These are phyloP conservation scores for Oscheius sp. DNA, from an alignment of 2,888 invertebrate genomes.

Conservation along the genomic window DNA sequence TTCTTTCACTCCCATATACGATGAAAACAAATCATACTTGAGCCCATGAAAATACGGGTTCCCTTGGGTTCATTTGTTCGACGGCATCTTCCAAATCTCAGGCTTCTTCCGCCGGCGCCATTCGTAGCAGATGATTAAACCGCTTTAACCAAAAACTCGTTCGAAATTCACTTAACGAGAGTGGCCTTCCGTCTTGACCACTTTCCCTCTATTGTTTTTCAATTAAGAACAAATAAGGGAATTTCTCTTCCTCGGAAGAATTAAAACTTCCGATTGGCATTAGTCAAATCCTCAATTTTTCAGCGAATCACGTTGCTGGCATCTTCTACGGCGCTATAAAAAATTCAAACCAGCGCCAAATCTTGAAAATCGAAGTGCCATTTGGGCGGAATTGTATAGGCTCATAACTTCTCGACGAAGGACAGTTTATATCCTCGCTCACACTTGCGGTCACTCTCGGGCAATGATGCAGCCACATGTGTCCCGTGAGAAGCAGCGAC, in stretches of 20 bases:
- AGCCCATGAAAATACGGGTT: background rate
- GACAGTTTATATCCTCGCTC: slow-evolving; percentile 16
- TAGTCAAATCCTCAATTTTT: no score
- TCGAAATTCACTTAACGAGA: slow-evolving; percentile 28
- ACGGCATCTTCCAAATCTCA: background rate
- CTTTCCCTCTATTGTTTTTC: slow-evolving; percentile 24
- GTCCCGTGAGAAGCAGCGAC: slow-evolving; percentile 26
- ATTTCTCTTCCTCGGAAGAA: background rate
- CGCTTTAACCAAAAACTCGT: slow-evolving; percentile 19
- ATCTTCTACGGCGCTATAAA: no score
- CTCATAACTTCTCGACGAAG: background rate
- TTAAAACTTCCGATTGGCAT: slow-evolving; percentile 11
- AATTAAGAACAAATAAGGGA: background rate
- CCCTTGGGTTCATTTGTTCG: slow-evolving; percentile 23
- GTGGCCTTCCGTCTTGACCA: slow-evolving; percentile 21
- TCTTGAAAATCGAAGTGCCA: no score
- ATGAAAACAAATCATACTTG: background rate
- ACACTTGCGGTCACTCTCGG: slow-evolving; percentile 19
- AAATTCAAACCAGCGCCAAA: no score
- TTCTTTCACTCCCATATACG: background rate
- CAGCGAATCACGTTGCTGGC: no score
- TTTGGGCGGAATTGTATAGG: background rate
- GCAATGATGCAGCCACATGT: slow-evolving; percentile 22
- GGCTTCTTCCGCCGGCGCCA: background rate
- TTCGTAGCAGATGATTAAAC: slow-evolving; percentile 4